Base-by-base conservation (phyloP, 2,888 invertebrate genomes). In the Amaurobius ferox region DNA sequence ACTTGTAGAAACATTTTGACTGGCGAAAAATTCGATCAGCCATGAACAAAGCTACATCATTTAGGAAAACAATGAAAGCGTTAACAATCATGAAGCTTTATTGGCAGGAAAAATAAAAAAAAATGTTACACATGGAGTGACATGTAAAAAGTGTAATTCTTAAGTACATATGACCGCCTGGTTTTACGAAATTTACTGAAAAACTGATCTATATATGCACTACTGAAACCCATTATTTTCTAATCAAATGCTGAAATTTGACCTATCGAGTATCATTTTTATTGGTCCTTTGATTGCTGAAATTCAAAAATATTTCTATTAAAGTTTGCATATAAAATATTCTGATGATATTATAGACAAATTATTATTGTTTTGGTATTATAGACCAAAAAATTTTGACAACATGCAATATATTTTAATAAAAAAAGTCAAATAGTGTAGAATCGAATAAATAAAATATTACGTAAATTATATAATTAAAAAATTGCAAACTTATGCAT, bases 11-110 rank as follows among this genome's bases (percentile, higher is more conserved):
- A 16, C 44, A 11, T 44, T 44, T 44, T 16, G 44, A 44, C 6
- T 2, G 11, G 16, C 6, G 44, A 16, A 16, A 55, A 23, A 23
- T 1, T 55, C 23, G 55, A 55, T 55, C 55, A 55, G 23, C 55
- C 55, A 55, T 55, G 55, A 55, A 55, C 23, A 55, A 55, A 55
- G 55, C 5, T 23, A 44, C 2, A 55, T 55, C 55, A 55, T 23
- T 44, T 23, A 55, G 23, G 55, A 55, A 55, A 55, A 55, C 55
- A 55, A 55, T 55, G 55, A 23, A 55, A 55, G 19, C 23, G 19
- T 11, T 23, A 55, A 55, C 55, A 55, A 55, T 55, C 55, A 11
- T 5, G 11, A 35, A 9, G 9, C n/a, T 5, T 35, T 9, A 35
- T 9, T 5, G 6, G 35, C 35, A 7, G 5, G 35, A 35, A 35